Conservation (phyloP, 2,797 vertebrate genomes). For the Cossypha polioptera region DNA sequence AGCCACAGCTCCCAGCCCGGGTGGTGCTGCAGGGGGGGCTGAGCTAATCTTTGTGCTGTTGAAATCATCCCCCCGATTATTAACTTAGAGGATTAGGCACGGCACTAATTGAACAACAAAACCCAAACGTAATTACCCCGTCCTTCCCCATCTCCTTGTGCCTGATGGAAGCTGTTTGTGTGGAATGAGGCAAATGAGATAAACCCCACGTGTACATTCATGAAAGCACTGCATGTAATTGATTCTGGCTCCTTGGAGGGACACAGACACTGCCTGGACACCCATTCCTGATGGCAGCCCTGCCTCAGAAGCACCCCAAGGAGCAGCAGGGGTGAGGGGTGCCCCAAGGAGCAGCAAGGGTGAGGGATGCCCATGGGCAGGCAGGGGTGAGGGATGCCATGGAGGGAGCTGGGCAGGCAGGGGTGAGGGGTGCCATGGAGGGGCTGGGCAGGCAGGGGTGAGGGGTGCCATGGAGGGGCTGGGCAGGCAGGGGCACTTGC, state of each 20-base stretch:
- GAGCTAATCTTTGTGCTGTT: not conserved
- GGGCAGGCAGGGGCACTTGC: constrained; percentile 12
- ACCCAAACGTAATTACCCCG: constrained; percentile 25
- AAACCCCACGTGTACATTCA: not conserved
- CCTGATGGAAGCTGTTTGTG: not conserved
- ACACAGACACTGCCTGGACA: not conserved
- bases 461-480: not conserved
- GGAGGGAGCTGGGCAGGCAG: not conserved
- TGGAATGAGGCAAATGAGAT: not conserved
- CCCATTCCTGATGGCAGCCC: not conserved
- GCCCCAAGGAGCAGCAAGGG: too few relatives aligned
- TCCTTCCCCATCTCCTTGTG: not conserved
- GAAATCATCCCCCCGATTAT: constrained; percentile 31
- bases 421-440: not conserved
- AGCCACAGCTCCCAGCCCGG: not conserved
- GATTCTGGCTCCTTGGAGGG: not conserved
- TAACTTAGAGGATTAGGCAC: constrained; percentile 57
- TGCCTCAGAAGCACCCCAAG: fast-evolving
- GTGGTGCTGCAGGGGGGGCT: not conserved
- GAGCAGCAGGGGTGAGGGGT: not conserved
- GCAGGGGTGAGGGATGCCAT: not conserved
- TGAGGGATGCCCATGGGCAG: too few relatives aligned
- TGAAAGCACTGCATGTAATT: not conserved
- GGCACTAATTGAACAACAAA: constrained; percentile 50
- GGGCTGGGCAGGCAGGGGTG: not conserved